A percentile compares a stretch with the other conserved stretches of the same genome.
Conservation (phyloP, 2,113 vertebrate genomes). For the Actinemys pallida region DNA sequence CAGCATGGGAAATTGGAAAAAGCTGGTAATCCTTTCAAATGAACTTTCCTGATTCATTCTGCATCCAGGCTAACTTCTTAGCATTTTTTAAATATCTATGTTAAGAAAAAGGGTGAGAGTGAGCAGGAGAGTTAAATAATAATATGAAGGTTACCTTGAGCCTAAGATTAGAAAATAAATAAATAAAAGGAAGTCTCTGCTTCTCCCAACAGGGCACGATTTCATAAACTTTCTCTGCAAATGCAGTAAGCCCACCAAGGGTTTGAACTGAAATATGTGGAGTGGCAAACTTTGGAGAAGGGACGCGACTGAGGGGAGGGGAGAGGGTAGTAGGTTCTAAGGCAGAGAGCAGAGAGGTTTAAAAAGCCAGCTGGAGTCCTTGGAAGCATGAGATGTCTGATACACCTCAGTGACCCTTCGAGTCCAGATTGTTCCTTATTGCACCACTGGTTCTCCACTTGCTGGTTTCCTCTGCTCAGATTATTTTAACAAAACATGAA, state of each 20-base stretch:
- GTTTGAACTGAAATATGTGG: background rate
- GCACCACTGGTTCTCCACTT: background rate
- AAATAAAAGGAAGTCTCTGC: background rate
- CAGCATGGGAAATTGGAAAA: background rate
- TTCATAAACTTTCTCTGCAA: constrained; percentile 25
- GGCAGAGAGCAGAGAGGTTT: background rate
- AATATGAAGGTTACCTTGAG: constrained; percentile 67
- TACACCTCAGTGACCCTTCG: background rate
- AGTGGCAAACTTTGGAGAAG: background rate
- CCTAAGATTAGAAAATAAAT: background rate
- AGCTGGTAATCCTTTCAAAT: accelerated
- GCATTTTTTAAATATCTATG: background rate
- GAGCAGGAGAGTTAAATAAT: background rate
- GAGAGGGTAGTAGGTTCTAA: background rate
- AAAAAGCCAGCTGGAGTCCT: background rate
- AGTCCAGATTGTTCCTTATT: constrained; percentile 7
- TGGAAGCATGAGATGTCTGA: background rate
- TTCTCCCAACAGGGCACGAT: background rate
- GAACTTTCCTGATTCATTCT: background rate
- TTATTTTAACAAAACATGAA: background rate
- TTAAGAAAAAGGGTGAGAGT: background rate
- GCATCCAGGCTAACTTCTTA: background rate
- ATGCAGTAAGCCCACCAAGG: no score
- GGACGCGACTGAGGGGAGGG: background rate
- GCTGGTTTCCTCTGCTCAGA: background rate